These are phyloP conservation scores for Typhlichthys eigenmanni DNA, from an alignment of 2,797 vertebrate species.

Conservation along the genomic window DNA sequence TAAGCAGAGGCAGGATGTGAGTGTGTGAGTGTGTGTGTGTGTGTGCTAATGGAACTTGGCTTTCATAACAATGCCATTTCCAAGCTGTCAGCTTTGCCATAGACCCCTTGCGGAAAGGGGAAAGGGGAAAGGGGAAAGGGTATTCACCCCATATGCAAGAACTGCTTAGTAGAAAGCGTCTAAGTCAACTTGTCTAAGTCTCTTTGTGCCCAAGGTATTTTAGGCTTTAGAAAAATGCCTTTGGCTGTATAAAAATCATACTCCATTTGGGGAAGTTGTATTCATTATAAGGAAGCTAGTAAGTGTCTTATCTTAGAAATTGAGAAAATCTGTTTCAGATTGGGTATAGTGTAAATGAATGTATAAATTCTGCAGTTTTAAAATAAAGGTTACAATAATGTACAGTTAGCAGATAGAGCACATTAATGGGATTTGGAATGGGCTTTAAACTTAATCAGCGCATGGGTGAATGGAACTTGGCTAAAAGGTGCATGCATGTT, in stretches of 20 bases:
- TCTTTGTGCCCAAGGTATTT: slow-evolving; percentile 73
- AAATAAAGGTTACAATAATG: slow-evolving; percentile 11
- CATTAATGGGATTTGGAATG: slow-evolving; percentile 28
- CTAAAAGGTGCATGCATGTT: slow-evolving; percentile 20
- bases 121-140: slow-evolving; percentile 42
- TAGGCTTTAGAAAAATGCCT: slow-evolving; percentile 61
- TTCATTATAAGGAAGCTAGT: slow-evolving; percentile 67
- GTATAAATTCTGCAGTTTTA: neutral
- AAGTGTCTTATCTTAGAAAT: slow-evolving; percentile 60
- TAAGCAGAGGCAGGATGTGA: slow-evolving; percentile 72
- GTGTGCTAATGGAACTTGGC: slow-evolving; percentile 72
- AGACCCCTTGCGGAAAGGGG: slow-evolving; percentile 66
- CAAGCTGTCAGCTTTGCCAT: slow-evolving; percentile 71
- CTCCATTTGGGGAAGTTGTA: slow-evolving; percentile 69
- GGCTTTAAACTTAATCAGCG: slow-evolving; percentile 11
- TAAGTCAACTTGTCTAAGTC: slow-evolving; percentile 58
- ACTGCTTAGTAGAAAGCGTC: slow-evolving; percentile 46
- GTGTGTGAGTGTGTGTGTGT: slow-evolving; percentile 59
- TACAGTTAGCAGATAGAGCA: slow-evolving; percentile 2
- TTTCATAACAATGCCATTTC: slow-evolving; percentile 77
- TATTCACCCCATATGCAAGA: slow-evolving; percentile 67
- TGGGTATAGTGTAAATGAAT: too few relatives aligned
- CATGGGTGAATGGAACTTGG: slow-evolving; percentile 35
- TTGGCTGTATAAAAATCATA: slow-evolving; percentile 57
- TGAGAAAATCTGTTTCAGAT: slow-evolving; percentile 23